phyloP scores from a whole-genome alignment of 2,113 vertebrate genomes.

The Sebastes schlegelii region DNA sequence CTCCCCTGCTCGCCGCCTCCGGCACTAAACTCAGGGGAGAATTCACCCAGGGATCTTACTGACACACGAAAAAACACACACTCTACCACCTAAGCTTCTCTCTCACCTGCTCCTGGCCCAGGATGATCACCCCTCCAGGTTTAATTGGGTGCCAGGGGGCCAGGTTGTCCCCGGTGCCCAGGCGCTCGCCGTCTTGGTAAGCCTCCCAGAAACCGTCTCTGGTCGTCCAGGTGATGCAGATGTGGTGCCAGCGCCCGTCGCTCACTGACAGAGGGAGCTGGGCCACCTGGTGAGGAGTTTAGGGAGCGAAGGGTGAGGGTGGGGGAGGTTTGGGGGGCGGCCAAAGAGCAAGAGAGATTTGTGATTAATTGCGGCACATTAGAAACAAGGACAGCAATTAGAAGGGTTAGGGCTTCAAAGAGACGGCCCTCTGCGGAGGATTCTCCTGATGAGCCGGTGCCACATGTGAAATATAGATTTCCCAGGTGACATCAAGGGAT shows the following conservation, averaged over 20 bases:
- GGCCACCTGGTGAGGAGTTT: slow-evolving; percentile 86
- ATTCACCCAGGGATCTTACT: slow-evolving; percentile 35
- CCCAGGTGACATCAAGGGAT: slow-evolving; percentile 72
- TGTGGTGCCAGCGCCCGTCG: slow-evolving; percentile 98
- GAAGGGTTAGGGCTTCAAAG: slow-evolving; percentile 66
- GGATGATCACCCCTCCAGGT: slow-evolving; percentile 94
- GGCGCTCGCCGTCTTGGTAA: slow-evolving; percentile 96
- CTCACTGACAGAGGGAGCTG: slow-evolving; percentile 95
- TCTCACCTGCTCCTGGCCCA: slow-evolving; percentile 98
- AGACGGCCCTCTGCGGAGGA: slow-evolving; percentile 33
- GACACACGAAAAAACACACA: slow-evolving; percentile 29
- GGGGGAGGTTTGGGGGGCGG: background rate
- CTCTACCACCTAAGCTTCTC: background rate
- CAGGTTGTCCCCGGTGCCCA: slow-evolving; percentile 96
- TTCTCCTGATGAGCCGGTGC: slow-evolving; percentile 46
- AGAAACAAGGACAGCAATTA: slow-evolving; percentile 71
- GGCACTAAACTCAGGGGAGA: slow-evolving; percentile 49
- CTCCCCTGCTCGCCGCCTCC: slow-evolving; percentile 49
- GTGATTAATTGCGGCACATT: slow-evolving; percentile 44
- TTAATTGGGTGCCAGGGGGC: slow-evolving; percentile 99
- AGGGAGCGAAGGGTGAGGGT: background rate
- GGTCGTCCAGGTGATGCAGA: slow-evolving; percentile 98
- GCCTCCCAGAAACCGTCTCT: slow-evolving; percentile 98
- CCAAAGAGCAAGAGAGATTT: slow-evolving; percentile 15
- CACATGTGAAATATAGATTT: slow-evolving; percentile 72